Evolutionary conservation across 2,113 vertebrate species (phyloP).

Genomic region (Arothron firmamentum): DNA sequence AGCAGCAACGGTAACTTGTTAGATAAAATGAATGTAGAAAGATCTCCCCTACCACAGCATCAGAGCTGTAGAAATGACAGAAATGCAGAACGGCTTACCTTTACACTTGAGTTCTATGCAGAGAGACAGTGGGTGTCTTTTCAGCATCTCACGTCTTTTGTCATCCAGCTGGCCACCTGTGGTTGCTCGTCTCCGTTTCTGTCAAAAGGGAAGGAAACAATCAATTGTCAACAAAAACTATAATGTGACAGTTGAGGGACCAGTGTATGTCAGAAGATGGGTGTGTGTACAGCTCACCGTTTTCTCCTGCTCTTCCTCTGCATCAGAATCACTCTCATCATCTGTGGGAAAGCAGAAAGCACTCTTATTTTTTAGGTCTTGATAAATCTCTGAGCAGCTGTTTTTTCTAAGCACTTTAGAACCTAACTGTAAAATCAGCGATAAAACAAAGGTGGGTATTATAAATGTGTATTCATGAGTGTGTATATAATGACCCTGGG

Average conservation of each 20-base stretch:
- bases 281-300: slow-evolving; percentile 79
- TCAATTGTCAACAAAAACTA: slow-evolving; percentile 26
- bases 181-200: slow-evolving; percentile 92
- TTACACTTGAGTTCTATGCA: slow-evolving; percentile 89
- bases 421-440: background rate
- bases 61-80: background rate
- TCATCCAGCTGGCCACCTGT: slow-evolving; percentile 93
- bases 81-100: slow-evolving; percentile 69
- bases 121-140: slow-evolving; percentile 88
- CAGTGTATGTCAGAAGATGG: background rate
- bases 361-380: background rate
- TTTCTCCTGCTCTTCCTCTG: slow-evolving; percentile 95
- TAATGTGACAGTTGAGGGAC: background rate
- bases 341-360: slow-evolving; percentile 69
- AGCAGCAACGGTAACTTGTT: no score
- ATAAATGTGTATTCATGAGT: no score
- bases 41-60: background rate
- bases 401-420: background rate
- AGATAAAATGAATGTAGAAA: background rate
- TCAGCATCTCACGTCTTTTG: slow-evolving; percentile 95
- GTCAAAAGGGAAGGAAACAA: slow-evolving; percentile 31
- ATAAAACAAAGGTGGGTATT: background rate
- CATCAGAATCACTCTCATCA: slow-evolving; percentile 95
- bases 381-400: background rate
- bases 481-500: slow-evolving; percentile 77